Evolutionary conservation across 1,140 invertebrate species (phyloP).

Genomic region (Papilio polytes): DNA sequence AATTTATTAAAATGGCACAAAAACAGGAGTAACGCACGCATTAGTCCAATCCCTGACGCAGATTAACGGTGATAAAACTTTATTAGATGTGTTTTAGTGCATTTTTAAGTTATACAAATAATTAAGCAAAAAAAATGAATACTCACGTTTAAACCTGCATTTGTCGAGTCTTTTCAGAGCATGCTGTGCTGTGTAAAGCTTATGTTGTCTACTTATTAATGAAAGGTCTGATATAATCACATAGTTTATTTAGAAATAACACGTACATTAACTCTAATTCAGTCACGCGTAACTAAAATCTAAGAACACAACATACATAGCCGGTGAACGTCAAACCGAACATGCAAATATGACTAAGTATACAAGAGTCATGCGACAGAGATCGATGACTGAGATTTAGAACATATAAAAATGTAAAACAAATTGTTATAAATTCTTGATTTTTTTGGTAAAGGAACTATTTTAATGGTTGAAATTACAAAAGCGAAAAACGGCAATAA

Average conservation of each 20-base stretch:
- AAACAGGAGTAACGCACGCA: slow-evolving; percentile 13
- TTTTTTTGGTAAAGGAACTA: slow-evolving; percentile 30
- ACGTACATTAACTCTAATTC: slow-evolving; percentile 72
- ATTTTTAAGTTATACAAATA: not conserved
- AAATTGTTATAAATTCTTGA: not conserved
- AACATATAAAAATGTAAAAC: slow-evolving; percentile 22
- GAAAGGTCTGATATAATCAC: slow-evolving; percentile 46
- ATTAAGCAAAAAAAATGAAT: slow-evolving; percentile 39
- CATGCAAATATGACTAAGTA: slow-evolving; percentile 41
- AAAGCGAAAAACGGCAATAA: not conserved
- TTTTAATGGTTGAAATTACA: slow-evolving; percentile 1
- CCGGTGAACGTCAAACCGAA: slow-evolving; percentile 46
- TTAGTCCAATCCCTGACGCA: not conserved
- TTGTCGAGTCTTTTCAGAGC: slow-evolving; percentile 57
- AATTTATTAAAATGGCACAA: not conserved
- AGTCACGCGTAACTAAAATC: slow-evolving; percentile 75
- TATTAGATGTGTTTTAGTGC: slow-evolving; percentile 23
- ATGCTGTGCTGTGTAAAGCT: slow-evolving; percentile 56
- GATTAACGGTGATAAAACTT: slow-evolving; percentile 12
- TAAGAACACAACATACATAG: slow-evolving; percentile 64
- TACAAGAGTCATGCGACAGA: slow-evolving; percentile 7
- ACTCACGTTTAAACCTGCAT: slow-evolving; percentile 58
- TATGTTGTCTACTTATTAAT: slow-evolving; percentile 40
- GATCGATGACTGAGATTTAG: slow-evolving; percentile 32
- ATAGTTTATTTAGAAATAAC: slow-evolving; percentile 67